phyloP scores from a whole-genome alignment of 2,888 invertebrate genomes.

The Agrotis ipsilon region DNA sequence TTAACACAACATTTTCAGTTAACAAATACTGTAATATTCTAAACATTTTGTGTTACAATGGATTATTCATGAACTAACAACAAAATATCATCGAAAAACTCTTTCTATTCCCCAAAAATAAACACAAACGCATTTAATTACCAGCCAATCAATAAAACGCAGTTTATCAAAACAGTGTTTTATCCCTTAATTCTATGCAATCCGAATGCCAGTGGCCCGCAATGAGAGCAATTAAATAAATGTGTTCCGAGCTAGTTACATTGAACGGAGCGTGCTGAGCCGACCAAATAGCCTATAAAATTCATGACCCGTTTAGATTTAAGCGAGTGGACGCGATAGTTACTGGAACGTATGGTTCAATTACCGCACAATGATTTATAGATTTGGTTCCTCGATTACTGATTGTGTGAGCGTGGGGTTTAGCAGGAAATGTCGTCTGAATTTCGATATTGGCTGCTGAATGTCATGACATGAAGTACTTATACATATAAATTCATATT shows the following conservation, averaged over 20 bases:
- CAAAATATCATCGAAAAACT: neutral
- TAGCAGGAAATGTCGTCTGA: neutral
- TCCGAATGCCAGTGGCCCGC: slow-evolving; percentile 69
- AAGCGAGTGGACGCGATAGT: slow-evolving; percentile 49
- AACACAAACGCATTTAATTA: slow-evolving; percentile 40
- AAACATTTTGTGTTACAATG: neutral
- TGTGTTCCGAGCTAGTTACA: slow-evolving; percentile 72
- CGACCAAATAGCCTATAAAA: slow-evolving; percentile 79
- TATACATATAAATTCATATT: too few relatives aligned
- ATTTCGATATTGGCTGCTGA: neutral
- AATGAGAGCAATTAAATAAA: slow-evolving; percentile 79
- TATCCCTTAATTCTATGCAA: slow-evolving; percentile 59
- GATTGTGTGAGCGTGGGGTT: slow-evolving; percentile 2
- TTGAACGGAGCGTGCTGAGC: slow-evolving; percentile 72
- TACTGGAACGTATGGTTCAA: slow-evolving; percentile 42
- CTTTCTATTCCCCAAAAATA: slow-evolving; percentile 34
- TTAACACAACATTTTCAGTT: too few relatives aligned
- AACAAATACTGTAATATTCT: too few relatives aligned
- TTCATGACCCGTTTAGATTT: slow-evolving; percentile 64
- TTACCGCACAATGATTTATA: slow-evolving; percentile 27
- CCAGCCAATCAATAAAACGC: slow-evolving; percentile 44
- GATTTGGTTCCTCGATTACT: slow-evolving; percentile 31
- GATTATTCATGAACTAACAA: neutral
- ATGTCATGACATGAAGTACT: too few relatives aligned
- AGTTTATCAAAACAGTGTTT: slow-evolving; percentile 60